Evolutionary conservation across 1,140 invertebrate genomes (phyloP), one percentile per base, ranked within the genome.

Genomic region (Coenobita brevimanus): DNA sequence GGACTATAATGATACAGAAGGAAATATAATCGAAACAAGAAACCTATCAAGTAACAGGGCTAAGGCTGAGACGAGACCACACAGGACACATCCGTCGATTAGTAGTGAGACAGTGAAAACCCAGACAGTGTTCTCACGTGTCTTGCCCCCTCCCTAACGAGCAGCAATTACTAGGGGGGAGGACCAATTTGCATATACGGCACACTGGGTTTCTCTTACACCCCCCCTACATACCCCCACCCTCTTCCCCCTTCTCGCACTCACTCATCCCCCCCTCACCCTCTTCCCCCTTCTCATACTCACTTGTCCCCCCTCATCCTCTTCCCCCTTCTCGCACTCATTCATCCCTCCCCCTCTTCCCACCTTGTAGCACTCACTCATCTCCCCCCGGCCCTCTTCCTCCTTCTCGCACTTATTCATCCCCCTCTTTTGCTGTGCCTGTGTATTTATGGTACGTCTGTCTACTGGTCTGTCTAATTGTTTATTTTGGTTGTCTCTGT

Each of bases 101-200:
- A 83, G 81, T 83, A 83, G 30, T 73, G 46, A 71, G 69, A 71
- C 64, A 27, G 81, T 50, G 81, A 64, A 83, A 83, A 83, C 64
- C 41, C 33, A 73, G 64, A 83, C 81, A 71, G 50, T 71, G 81
- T 83, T 83, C 81, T 27, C 43, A 83, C 64, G 81, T 83, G 81
- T 83, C 81, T 36, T 38, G 46, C 33, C 54, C 46, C 69, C 50
- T 3, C 67, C 43, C 69, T 83, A 83, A 83, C 81, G 81, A 83
- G 64, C 43, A 83, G 81, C 64, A 83, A 83, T 83, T 83, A 83
- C 81, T 30, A 54, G 46, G 69, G 69, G 67, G 81, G 69, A 83
- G 81, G 57, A 43, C 27, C 43, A 54, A 83, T 83, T 83, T 83
- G 81, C 81, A 83, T 83, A 83, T 73, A 71, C 36, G 81, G 64